Evolutionary conservation across 2,797 vertebrate genomes (phyloP).

Genomic region (Merluccius polli): DNA sequence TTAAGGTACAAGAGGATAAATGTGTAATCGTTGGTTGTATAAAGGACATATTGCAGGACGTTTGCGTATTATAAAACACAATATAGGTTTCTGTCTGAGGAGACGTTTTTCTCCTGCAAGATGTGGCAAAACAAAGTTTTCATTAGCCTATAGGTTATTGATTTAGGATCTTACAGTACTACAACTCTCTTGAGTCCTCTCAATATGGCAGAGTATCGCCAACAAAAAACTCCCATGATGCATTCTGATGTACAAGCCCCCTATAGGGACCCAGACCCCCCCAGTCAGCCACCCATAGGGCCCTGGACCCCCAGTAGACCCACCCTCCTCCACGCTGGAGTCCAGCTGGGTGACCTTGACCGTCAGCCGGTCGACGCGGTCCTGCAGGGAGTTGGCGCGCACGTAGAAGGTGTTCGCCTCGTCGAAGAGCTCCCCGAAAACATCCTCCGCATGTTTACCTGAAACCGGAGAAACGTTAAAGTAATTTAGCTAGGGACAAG

Average conservation of each 20-base stretch:
- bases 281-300: neutral
- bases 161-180: too few relatives aligned
- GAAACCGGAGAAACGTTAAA: conserved; percentile 11
- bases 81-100: neutral
- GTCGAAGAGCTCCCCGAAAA: conserved; percentile 87
- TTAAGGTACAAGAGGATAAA: neutral
- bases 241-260: too few relatives aligned
- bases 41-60: neutral
- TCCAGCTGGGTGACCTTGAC: conserved; percentile 88
- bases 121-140: too few relatives aligned
- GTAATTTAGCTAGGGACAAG: neutral
- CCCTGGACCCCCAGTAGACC: conserved; percentile 40
- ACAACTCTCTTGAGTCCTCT: too few relatives aligned
- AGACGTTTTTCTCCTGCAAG: too few relatives aligned
- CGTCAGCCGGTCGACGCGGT: conserved; percentile 84
- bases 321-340: conserved; percentile 89
- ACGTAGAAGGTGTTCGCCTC: conserved; percentile 87
- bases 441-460: conserved; percentile 89
- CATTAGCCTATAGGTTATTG: too few relatives aligned
- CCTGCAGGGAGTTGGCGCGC: conserved; percentile 84
- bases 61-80: neutral
- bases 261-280: neutral
- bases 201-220: too few relatives aligned
- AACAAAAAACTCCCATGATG: too few relatives aligned
- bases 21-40: neutral